These are phyloP conservation scores for Plagodis pulveraria DNA, from an alignment of 2,888 invertebrate species.

Conservation along the genomic window DNA sequence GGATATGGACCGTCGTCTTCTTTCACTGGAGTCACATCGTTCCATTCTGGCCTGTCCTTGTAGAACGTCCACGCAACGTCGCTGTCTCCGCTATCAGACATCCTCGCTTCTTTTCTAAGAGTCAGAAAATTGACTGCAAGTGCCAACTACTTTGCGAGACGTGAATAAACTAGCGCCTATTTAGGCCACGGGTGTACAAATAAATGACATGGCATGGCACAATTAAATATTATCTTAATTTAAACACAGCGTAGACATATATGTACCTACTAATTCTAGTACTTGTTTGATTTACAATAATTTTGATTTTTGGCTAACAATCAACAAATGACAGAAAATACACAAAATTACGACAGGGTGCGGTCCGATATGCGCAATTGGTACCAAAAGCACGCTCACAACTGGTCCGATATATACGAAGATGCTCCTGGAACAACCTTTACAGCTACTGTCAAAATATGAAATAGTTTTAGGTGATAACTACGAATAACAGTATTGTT, in stretches of 20 bases:
- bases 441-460: too few species aligned
- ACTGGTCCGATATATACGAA: too few species aligned
- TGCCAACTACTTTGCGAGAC: constrained; percentile 37
- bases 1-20: constrained; percentile 96
- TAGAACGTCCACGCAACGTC: constrained; percentile 90
- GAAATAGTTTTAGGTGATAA: too few species aligned
- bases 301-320: too few species aligned
- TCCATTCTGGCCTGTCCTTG: constrained; percentile 94
- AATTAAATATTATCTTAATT: constrained; percentile 54
- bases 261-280: constrained; percentile 45
- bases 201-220: constrained; percentile 34
- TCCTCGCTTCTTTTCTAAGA: constrained; percentile 36
- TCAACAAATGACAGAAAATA: too few species aligned
- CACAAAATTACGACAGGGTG: too few species aligned
- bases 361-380: too few species aligned
- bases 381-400: too few species aligned
- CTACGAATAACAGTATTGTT: too few species aligned
- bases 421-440: too few species aligned
- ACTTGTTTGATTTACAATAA: not conserved
- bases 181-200: constrained; percentile 43
- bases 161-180: constrained; percentile 60
- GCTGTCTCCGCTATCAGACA: constrained; percentile 76
- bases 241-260: constrained; percentile 46
- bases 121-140: not conserved
- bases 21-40: constrained; percentile 93